Percentiles rank a stretch among this genome's conserved stretches.
These are phyloP conservation scores for Cebidichthys violaceus DNA, from an alignment of 2,113 vertebrate species.

Conservation along the genomic window DNA sequence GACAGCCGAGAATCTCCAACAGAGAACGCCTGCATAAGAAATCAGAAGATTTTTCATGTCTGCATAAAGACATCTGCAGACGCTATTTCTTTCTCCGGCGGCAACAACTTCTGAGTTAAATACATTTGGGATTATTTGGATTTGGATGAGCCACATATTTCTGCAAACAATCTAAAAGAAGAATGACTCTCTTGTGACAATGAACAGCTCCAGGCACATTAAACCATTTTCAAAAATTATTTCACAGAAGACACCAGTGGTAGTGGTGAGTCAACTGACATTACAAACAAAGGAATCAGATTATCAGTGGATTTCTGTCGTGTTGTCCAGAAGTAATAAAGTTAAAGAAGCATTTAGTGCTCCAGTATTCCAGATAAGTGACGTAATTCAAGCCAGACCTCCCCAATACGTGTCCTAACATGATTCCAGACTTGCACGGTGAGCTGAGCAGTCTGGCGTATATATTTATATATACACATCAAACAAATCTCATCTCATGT, in stretches of 20 bases:
- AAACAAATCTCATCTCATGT: neutral
- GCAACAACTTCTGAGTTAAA: constrained; percentile 5
- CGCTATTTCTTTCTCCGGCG: neutral
- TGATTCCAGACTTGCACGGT: neutral
- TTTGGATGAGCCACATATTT: constrained; percentile 12
- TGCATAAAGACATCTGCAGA: neutral
- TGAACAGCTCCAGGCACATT: neutral
- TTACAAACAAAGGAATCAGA: neutral
- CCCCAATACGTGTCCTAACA: neutral
- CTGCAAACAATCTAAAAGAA: constrained; percentile 1
- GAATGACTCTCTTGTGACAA: neutral
- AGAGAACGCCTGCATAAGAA: neutral
- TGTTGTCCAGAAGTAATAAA: constrained; percentile 1
- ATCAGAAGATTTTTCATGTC: neutral
- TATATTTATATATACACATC: neutral
- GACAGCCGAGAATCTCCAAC: neutral
- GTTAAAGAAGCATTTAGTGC: constrained; percentile 7
- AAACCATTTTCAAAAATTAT: neutral
- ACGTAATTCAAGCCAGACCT: neutral
- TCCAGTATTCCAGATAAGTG: constrained; percentile 13
- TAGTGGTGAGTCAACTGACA: neutral
- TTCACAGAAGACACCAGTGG: constrained; percentile 12
- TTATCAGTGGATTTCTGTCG: neutral
- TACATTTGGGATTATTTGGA: constrained; percentile 5
- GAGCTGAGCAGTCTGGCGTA: constrained; percentile 10